Conservation (phyloP, 2,888 invertebrate genomes). For the Acanthosepion lycidas region DNA sequence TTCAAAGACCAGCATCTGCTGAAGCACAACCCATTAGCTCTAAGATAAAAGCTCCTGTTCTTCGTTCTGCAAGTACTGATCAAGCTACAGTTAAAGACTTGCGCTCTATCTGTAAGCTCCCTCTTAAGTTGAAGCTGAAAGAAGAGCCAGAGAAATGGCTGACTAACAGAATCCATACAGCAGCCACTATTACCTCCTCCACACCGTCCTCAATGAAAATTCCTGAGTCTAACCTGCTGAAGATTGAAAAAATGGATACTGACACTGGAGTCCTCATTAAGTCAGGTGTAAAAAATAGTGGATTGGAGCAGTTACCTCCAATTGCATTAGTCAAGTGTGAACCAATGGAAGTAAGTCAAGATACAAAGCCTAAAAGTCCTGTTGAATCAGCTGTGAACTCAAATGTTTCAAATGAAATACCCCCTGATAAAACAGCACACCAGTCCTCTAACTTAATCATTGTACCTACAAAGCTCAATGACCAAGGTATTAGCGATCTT, state of each 20-base stretch:
- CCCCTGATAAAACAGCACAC: not conserved
- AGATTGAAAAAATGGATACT: not conserved
- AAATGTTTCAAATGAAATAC: not conserved
- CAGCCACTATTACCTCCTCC: not conserved
- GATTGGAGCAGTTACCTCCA: not conserved
- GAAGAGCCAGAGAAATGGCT: not conserved
- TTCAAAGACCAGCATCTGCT: slow-evolving; percentile 16
- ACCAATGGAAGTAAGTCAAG: not conserved
- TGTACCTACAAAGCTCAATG: not conserved
- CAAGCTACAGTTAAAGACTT: not conserved
- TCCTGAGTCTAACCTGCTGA: not conserved
- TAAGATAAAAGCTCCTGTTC: too few relatives aligned
- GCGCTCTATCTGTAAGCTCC: not conserved
- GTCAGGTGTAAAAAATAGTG: not conserved
- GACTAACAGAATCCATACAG: not conserved
- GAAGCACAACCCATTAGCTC: not conserved
- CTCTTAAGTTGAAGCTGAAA: not conserved
- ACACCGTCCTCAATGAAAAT: not conserved
- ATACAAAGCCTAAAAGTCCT: not conserved
- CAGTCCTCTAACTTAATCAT: not conserved
- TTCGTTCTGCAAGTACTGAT: not conserved
- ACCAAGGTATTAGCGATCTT: not conserved
- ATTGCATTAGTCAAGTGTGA: not conserved
- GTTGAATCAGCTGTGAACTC: not conserved
- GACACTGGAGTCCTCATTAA: not conserved